Evolutionary conservation across 2,797 vertebrate species (phyloP).

Genomic region (Myripristis jacobus): DNA sequence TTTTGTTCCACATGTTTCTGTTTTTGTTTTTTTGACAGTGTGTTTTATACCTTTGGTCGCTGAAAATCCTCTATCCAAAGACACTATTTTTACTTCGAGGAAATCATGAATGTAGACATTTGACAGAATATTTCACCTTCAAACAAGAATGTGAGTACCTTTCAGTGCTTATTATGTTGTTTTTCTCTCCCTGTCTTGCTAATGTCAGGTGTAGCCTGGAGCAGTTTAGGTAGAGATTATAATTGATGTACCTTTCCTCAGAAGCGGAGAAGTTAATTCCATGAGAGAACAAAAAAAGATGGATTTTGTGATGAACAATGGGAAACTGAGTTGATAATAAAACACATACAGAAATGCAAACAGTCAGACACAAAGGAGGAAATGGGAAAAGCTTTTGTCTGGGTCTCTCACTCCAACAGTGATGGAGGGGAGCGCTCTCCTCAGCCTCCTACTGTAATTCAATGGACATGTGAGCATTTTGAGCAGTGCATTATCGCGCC

Average conservation of each 20-base stretch:
- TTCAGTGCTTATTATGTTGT: constrained; percentile 9
- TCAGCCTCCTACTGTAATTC: no score
- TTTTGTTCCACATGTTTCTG: constrained; percentile 33
- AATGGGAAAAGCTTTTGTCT: background rate
- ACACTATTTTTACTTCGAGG: constrained; percentile 90
- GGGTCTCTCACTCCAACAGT: background rate
- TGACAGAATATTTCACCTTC: constrained; percentile 92
- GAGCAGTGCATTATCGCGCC: background rate
- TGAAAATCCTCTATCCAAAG: constrained; percentile 91
- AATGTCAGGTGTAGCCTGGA: constrained; percentile 29
- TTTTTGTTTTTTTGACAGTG: constrained; percentile 83
- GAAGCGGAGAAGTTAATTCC: constrained; percentile 27
- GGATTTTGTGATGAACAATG: constrained; percentile 12
- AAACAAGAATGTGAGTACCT: constrained; percentile 90
- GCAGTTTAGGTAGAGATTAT: constrained; percentile 24
- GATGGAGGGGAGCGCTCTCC: background rate
- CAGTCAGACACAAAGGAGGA: background rate
- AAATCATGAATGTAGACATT: constrained; percentile 92
- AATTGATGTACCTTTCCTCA: constrained; percentile 18
- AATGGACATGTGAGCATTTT: no score
- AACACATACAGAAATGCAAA: background rate
- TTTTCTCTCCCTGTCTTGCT: constrained; percentile 19
- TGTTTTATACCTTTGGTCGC: constrained; percentile 90
- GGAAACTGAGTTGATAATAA: constrained; percentile 9
- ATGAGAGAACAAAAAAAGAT: constrained; percentile 13